Percentiles rank a stretch among this genome's conserved stretches.
phyloP scores from a whole-genome alignment of 2,888 invertebrate species.

The Macroteleia sp. region DNA sequence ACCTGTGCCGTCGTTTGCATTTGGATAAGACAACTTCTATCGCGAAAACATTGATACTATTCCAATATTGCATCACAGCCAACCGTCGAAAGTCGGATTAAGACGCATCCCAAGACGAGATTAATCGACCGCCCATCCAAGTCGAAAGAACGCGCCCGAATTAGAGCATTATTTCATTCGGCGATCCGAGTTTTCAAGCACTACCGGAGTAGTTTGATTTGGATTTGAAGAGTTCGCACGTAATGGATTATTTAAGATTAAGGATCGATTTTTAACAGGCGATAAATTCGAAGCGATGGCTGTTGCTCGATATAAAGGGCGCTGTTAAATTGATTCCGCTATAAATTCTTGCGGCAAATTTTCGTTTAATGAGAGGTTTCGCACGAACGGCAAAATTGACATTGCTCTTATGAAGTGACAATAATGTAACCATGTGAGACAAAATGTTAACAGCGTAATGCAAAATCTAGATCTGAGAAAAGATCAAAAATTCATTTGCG shows the following conservation, averaged over 20 bases:
- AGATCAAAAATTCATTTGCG: too few relatives aligned
- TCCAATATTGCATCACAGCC: conserved; percentile 16
- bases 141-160: conserved; percentile 10
- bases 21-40: conserved; percentile 7
- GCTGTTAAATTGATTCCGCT: conserved; percentile 19
- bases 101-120: conserved; percentile 18
- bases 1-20: conserved; percentile 45
- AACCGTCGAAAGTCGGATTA: conserved; percentile 41
- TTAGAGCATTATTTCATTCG: conserved; percentile 33
- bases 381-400: background rate
- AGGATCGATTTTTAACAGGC: conserved; percentile 34
- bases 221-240: conserved; percentile 36
- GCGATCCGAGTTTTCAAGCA: background rate
- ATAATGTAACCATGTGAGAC: too few relatives aligned
- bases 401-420: conserved; percentile 5
- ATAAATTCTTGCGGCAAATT: conserved; percentile 30
- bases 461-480: too few relatives aligned
- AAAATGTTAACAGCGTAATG: too few relatives aligned
- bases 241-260: conserved; percentile 35
- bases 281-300: conserved; percentile 18
- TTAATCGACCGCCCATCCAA: conserved; percentile 9
- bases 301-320: conserved; percentile 1
- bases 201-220: conserved; percentile 23
- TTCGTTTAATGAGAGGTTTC: conserved; percentile 17
- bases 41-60: conserved; percentile 36